Conservation (phyloP, 2,797 vertebrate genomes). For the Heteromormyrus szaboi region DNA sequence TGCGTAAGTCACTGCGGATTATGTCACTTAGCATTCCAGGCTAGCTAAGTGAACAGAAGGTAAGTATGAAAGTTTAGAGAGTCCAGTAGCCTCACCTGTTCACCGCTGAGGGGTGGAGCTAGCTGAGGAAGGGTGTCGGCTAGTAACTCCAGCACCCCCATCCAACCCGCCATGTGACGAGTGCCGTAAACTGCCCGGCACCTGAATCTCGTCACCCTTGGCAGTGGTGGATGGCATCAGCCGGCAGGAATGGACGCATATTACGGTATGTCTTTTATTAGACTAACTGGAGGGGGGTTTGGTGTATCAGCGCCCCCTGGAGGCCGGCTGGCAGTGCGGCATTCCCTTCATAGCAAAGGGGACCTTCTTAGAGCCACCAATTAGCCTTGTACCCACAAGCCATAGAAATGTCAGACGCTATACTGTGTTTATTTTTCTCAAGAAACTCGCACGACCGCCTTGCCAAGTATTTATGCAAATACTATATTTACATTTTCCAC, state of each 20-base stretch:
- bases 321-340: not conserved
- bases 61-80: not conserved
- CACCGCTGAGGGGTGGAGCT: not conserved
- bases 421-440: not conserved
- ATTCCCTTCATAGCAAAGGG: not conserved
- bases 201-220: not conserved
- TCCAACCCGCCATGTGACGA: not conserved
- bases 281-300: not conserved
- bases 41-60: not conserved
- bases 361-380: not conserved
- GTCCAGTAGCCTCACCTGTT: not conserved
- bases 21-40: not conserved
- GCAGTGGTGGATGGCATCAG: not conserved
- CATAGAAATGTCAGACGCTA: not conserved
- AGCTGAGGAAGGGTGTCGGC: not conserved
- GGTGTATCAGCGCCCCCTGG: not conserved
- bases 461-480: constrained; percentile 10
- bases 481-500: not conserved
- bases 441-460: not conserved
- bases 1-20: not conserved
- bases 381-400: not conserved
- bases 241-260: not conserved
- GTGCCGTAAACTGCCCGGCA: not conserved
- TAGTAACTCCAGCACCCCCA: not conserved
- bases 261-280: not conserved